These are phyloP conservation scores for Hyppa rectilinea DNA, from an alignment of 2,888 invertebrate species.

Conservation along the genomic window DNA sequence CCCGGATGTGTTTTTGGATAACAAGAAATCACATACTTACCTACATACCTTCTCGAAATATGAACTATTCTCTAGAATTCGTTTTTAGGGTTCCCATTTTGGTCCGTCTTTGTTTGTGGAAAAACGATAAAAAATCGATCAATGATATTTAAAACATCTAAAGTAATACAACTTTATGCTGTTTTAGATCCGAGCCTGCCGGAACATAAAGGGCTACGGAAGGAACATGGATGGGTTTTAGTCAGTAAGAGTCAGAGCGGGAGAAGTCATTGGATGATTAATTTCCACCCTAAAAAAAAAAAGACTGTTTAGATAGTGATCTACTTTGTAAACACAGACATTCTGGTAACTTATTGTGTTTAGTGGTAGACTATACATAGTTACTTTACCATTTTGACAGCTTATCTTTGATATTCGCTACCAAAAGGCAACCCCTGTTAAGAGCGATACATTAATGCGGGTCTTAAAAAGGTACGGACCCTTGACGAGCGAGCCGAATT, in stretches of 20 bases:
- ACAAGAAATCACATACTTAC: slow-evolving; percentile 13
- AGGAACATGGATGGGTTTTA: no score
- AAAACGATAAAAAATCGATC: not conserved
- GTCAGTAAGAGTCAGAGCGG: no score
- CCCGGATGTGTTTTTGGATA: slow-evolving; percentile 24
- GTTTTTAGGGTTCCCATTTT: not conserved
- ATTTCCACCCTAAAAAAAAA: no score
- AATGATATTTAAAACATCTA: no score
- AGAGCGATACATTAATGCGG: slow-evolving; percentile 3
- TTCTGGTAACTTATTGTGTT: not conserved
- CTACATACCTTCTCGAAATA: not conserved
- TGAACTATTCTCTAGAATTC: slow-evolving; percentile 7
- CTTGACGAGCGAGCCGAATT: slow-evolving; percentile 5
- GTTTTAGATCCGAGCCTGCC: no score
- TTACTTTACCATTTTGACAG: not conserved
- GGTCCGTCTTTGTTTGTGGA: not conserved
- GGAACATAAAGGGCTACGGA: no score
- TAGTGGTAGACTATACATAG: not conserved
- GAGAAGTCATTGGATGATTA: no score
- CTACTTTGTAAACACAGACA: not conserved
- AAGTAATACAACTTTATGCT: no score
- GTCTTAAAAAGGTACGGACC: slow-evolving; percentile 9
- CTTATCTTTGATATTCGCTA: slow-evolving; percentile 1
- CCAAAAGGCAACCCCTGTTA: not conserved
- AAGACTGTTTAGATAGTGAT: not conserved